Conservation (phyloP, 2,113 vertebrate genomes). For the Catharus bicknelli region DNA sequence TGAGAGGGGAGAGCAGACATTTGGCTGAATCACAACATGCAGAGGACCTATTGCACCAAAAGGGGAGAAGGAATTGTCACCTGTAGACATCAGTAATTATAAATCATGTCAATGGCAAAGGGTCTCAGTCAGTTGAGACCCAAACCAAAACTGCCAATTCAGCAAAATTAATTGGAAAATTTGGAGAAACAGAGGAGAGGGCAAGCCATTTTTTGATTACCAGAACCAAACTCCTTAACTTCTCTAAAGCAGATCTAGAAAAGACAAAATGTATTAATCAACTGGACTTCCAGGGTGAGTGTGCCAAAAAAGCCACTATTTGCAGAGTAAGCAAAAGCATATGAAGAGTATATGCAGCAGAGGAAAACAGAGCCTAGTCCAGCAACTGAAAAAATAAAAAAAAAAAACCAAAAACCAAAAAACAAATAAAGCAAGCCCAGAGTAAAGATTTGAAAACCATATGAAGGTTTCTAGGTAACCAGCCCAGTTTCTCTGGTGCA, state of each 20-base stretch:
- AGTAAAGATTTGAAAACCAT: neutral
- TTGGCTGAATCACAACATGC: neutral
- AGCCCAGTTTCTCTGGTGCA: neutral
- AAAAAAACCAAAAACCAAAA: neutral
- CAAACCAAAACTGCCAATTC: neutral
- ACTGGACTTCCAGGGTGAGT: neutral
- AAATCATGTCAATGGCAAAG: neutral
- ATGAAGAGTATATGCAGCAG: neutral
- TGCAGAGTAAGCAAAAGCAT: neutral
- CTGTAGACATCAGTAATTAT: neutral
- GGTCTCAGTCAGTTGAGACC: neutral
- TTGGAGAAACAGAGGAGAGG: neutral
- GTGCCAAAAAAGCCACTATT: neutral
- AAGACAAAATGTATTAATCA: neutral
- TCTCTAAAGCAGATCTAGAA: neutral
- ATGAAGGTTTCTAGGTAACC: slow-evolving; percentile 18
- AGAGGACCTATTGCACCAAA: neutral
- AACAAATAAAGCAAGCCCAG: neutral
- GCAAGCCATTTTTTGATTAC: neutral
- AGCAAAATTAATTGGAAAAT: neutral
- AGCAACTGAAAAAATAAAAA: neutral
- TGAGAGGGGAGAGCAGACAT: neutral
- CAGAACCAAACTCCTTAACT: neutral
- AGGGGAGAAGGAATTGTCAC: neutral
- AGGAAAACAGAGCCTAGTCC: neutral